Evolutionary conservation across 2,888 invertebrate genomes (phyloP).

Genomic region (Galerucella pusilla): DNA sequence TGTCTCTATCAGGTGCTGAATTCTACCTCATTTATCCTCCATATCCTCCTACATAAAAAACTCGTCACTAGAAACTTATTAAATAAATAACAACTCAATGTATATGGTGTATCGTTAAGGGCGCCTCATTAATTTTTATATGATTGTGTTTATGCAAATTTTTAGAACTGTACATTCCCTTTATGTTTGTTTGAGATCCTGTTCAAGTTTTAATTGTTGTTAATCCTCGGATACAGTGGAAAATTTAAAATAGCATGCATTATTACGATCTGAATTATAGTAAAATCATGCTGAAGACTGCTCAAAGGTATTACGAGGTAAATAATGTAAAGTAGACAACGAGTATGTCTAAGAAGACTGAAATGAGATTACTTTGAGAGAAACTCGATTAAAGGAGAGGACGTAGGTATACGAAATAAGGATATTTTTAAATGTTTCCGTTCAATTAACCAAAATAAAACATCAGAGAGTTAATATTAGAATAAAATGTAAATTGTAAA

Average conservation of each 20-base stretch:
- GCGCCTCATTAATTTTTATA: background rate
- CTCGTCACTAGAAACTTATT: background rate
- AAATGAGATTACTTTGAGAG: conserved; percentile 1
- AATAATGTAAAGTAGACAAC: conserved; percentile 20
- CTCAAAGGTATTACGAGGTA: conserved; percentile 22
- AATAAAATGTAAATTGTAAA: too few species aligned
- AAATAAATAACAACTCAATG: background rate
- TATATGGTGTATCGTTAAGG: background rate
- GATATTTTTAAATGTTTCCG: too few species aligned
- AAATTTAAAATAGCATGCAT: conserved; percentile 28
- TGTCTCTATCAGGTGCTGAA: conserved; percentile 10
- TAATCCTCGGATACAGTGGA: conserved; percentile 13
- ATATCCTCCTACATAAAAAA: background rate
- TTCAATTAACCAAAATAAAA: too few species aligned
- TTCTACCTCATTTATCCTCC: conserved; percentile 4
- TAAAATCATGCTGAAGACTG: conserved; percentile 18
- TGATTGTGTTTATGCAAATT: background rate
- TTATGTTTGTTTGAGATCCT: background rate
- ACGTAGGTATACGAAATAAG: too few species aligned
- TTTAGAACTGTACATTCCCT: background rate
- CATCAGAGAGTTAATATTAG: too few species aligned
- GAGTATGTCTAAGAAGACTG: background rate
- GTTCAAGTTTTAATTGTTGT: conserved; percentile 16
- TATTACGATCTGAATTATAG: conserved; percentile 14
- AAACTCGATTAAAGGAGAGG: too few species aligned